Evolutionary conservation across 2,797 vertebrate species (phyloP).

Genomic region (Nannoperca australis): DNA sequence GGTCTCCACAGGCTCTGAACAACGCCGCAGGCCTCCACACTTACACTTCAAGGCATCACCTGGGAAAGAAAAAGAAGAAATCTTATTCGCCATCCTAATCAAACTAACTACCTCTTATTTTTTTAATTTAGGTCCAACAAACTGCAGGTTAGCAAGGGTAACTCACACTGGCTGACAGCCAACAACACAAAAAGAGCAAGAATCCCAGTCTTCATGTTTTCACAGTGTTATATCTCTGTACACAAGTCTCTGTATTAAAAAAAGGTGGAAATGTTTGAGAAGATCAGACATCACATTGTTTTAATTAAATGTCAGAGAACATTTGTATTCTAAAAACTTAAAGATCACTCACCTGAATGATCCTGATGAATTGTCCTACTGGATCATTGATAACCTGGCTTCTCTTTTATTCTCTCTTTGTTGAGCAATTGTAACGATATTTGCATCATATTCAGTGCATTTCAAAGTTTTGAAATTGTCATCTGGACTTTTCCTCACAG

Average conservation of each 20-base stretch:
- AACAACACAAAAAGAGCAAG: neutral
- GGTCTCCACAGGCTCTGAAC: neutral
- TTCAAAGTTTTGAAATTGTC: neutral
- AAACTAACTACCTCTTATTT: neutral
- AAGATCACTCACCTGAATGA: neutral
- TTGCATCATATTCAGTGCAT: neutral
- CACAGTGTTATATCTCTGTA: neutral
- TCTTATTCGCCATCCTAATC: neutral
- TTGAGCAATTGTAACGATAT: neutral
- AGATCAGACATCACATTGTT: neutral
- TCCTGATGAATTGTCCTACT: neutral
- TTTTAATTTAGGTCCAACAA: accelerated
- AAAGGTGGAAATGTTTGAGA: neutral
- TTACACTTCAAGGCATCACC: slow-evolving; percentile 30
- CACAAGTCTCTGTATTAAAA: neutral
- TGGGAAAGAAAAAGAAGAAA: neutral
- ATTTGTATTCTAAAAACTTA: neutral
- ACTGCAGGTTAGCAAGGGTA: neutral
- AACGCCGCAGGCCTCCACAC: neutral
- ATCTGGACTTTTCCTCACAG: neutral
- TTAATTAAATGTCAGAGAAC: neutral
- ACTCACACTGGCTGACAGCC: slow-evolving; percentile 31
- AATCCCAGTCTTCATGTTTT: slow-evolving; percentile 36
- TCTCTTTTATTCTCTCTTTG: slow-evolving; percentile 1
- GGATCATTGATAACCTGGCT: neutral